Percentiles rank a stretch among this genome's conserved stretches.
Evolutionary conservation across 2,888 invertebrate genomes (phyloP).

Genomic region (Saturnia japonica): DNA sequence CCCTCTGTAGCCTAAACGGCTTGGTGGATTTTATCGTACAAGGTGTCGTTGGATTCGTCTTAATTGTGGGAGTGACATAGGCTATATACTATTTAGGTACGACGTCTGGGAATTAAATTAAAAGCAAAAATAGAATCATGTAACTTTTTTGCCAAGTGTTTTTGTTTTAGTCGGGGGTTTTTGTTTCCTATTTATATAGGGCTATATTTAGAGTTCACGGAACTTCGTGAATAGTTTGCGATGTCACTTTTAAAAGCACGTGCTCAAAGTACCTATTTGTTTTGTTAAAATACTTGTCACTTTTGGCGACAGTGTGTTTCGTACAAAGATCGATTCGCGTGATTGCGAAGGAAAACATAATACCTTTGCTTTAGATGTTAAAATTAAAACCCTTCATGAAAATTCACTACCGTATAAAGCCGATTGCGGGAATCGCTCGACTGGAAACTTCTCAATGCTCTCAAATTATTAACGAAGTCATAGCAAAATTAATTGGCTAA

Average conservation of each 20-base stretch:
- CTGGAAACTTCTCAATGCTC: slow-evolving; percentile 22
- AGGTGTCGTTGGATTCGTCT: too few relatives aligned
- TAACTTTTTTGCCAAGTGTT: too few relatives aligned
- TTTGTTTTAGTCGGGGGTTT: too few relatives aligned
- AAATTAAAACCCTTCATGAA: slow-evolving; percentile 38
- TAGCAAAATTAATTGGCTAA: slow-evolving; percentile 20
- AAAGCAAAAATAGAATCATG: too few relatives aligned
- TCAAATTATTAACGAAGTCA: slow-evolving; percentile 23
- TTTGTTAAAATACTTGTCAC: not conserved
- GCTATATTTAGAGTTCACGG: too few relatives aligned
- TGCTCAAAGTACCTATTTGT: not conserved
- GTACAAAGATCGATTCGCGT: slow-evolving; percentile 24
- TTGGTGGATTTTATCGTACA: too few relatives aligned
- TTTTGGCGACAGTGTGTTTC: not conserved
- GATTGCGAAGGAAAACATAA: slow-evolving; percentile 20
- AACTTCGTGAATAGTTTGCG: too few relatives aligned
- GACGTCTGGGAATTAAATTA: too few relatives aligned
- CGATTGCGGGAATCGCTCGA: slow-evolving; percentile 29
- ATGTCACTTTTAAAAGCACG: not conserved
- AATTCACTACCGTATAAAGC: slow-evolving; percentile 26
- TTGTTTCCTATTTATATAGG: too few relatives aligned
- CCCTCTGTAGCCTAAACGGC: too few relatives aligned
- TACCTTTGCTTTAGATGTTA: slow-evolving; percentile 26
- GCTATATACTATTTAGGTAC: too few relatives aligned
- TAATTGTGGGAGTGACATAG: too few relatives aligned